phyloP scores from a whole-genome alignment of 2,888 invertebrate genomes.

The Microctonus hyperodae region DNA sequence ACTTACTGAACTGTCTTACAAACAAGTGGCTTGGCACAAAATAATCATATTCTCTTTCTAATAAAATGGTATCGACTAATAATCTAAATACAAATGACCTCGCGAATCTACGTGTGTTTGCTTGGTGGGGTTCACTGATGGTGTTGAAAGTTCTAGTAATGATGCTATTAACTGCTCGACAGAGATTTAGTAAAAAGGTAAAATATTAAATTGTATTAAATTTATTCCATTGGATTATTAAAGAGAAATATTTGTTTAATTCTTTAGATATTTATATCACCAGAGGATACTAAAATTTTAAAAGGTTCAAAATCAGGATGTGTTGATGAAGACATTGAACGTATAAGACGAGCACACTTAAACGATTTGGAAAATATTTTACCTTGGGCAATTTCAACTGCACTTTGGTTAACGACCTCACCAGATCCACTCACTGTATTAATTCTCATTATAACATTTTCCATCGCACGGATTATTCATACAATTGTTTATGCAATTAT shows the following conservation, averaged over 20 bases:
- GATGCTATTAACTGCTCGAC: constrained; percentile 38
- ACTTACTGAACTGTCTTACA: too few relatives aligned
- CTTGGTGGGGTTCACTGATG: constrained; percentile 42
- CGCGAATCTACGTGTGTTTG: constrained; percentile 37
- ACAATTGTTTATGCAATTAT: constrained; percentile 65
- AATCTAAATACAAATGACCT: constrained; percentile 22
- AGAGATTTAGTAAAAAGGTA: constrained; percentile 43
- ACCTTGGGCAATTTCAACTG: constrained; percentile 63
- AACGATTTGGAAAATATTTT: constrained; percentile 67
- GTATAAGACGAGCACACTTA: constrained; percentile 65
- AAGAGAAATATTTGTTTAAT: background rate
- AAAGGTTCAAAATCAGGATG: constrained; percentile 31
- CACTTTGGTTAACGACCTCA: constrained; percentile 62
- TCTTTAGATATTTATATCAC: constrained; percentile 37
- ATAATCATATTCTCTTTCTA: too few relatives aligned
- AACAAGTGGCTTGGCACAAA: too few relatives aligned
- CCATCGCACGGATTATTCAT: constrained; percentile 62
- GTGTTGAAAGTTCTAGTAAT: constrained; percentile 40
- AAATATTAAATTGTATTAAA: too few relatives aligned
- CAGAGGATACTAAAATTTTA: constrained; percentile 36
- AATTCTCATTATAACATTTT: constrained; percentile 63
- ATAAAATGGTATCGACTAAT: background rate
- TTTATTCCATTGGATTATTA: background rate
- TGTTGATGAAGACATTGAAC: constrained; percentile 62
- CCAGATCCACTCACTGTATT: constrained; percentile 60